Conservation (phyloP, 1,140 invertebrate genomes). For the Ptiloglossa arizonensis region DNA sequence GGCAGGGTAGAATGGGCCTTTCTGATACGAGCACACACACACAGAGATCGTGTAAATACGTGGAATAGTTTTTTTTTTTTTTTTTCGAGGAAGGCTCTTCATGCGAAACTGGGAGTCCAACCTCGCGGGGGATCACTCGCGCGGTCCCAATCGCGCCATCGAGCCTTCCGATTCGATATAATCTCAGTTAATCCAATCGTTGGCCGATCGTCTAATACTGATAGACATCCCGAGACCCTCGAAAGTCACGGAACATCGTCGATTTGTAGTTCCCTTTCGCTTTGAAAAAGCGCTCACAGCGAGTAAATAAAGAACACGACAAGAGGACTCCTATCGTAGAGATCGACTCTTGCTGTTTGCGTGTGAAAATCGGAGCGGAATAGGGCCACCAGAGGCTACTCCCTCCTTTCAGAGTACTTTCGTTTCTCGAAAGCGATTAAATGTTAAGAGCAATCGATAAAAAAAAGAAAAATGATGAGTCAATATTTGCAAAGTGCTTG, state of each 20-base stretch:
- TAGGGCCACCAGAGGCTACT: no score
- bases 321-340: no score
- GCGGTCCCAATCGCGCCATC: neutral
- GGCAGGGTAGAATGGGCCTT: no score
- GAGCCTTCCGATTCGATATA: conserved; percentile 2
- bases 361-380: no score
- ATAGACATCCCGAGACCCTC: conserved; percentile 8
- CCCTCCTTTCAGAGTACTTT: no score
- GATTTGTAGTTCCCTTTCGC: no score
- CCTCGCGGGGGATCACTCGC: neutral
- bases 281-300: neutral
- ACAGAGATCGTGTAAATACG: conserved; percentile 18
- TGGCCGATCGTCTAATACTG: conserved; percentile 10
- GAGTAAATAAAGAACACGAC: neutral
- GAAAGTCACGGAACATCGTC: neutral
- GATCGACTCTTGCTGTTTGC: no score
- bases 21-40: conserved; percentile 26
- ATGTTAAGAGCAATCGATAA: no score
- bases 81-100: neutral
- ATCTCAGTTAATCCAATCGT: neutral
- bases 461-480: no score
- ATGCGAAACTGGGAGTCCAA: conserved; percentile 14
- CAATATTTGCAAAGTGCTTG: no score
- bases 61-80: no score
- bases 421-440: no score